Base-by-base conservation (phyloP, 1,140 invertebrate genomes). In the Drosophila elegans region DNA sequence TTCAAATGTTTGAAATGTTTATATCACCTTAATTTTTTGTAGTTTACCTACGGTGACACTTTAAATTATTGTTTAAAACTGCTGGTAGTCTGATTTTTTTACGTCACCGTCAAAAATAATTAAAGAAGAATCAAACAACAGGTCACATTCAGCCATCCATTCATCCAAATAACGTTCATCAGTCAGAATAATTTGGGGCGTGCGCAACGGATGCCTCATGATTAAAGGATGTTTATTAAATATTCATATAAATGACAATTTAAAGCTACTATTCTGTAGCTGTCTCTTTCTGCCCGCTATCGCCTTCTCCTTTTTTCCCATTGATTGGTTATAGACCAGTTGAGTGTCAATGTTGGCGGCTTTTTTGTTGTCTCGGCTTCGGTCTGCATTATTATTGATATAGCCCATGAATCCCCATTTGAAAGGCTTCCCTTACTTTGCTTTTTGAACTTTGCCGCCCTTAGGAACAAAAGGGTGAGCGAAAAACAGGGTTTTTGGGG, bases 191-290 rank as follows among this genome's bases (percentile, higher is more conserved):
- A 56, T 71, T 48, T 56, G 16, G 44, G 42, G 64, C 9, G 21
- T 38, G 27, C 32, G 25, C 38, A 29, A 32, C 25, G 55, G 12
- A 38, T 16, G 76, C 32, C 54, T 72, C 68, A 78, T 91, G 82
- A 91, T 91, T 91, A 91, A 91, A 91, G 88, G 80, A 91, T 91
- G 82, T 81, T 60, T 68, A 91, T 91, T 91, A 91, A 91, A 88
- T 91, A 91, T 91, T 91, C 82, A 91, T 91, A 80, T 91, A 88
- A 91, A 91, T 91, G 88, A 81, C 88, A 89, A 88, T 91, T 91
- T 91, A 91, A 91, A 84, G 88, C 83, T 68, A 62, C 76, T 69
- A 46, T 55, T 10, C 3, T 10, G 6, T 9, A 0, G 13, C 46
- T 48, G 6, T 48, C 45, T 29, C 45, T n/a, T 6, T 48, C 45